Base-by-base conservation (phyloP, 2,797 vertebrate species). In the Tachyglossus aculeatus region DNA sequence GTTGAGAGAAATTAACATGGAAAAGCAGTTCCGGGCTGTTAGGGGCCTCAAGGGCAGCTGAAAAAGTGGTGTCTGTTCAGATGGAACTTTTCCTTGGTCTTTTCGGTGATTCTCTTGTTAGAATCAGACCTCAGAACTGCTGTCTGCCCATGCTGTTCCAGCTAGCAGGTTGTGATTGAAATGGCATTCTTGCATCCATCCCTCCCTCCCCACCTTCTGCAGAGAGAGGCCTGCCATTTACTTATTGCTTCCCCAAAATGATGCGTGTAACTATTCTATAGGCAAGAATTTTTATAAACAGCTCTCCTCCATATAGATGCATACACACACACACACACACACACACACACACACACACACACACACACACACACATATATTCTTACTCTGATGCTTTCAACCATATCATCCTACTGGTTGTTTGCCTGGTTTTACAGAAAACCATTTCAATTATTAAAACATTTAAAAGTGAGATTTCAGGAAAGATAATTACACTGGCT, bases 61-160 rank as follows among this genome's bases (percentile, higher is more conserved):
- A 84, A 88, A 91, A 90, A 92, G 88, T 89, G 75, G 71, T 91
- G 90, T 91, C 92, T 90, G 89, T 88, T 90, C 89, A 90, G 88
- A 92, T 89, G 92, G 91, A 92, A 90, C 88, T 83, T 90, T 88
- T 88, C 80, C 85, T 50, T 67, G 89, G 88, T 91, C 89, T 88
- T 90, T 92, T 88, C 92, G 92, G 91, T 90, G 92, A 93, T 93
- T 92, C 84, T 45, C 83, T 90, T 91, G 92, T 93, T 89, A 91
- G 77, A 77, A 66, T 54, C 85, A 89, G 88, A 91, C 88, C 90
- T 90, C 92, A 91, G 79, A 86, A 89, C 82, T 53, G 15, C 81
- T 86, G 86, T 67, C 80, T n/a, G 0, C 88, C 83, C 78, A 84
- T 83, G 83, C 90, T 78, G 72, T 77, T 90, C 6, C 0, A 44